Percentiles rank a stretch among this genome's conserved stretches.
phyloP scores from a whole-genome alignment of 2,888 invertebrate genomes.

The Thalpophila matura region DNA sequence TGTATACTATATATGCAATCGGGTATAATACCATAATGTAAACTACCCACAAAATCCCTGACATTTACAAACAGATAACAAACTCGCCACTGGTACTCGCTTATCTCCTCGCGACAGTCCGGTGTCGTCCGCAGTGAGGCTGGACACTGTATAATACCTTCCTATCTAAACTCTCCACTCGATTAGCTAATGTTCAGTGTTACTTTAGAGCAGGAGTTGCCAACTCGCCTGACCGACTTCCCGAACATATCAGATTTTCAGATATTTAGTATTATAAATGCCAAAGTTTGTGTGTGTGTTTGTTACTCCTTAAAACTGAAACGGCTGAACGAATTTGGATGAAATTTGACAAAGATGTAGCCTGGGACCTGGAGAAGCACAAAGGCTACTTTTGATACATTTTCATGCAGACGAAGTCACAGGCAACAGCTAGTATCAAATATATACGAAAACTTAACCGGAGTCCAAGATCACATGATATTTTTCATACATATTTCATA shows the following conservation, averaged over 20 bases:
- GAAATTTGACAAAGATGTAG: no score
- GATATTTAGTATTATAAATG: background rate
- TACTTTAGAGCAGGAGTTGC: conserved; percentile 6
- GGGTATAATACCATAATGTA: no score
- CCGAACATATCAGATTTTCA: background rate
- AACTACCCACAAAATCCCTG: background rate
- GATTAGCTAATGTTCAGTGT: conserved; percentile 23
- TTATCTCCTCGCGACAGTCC: conserved; percentile 2
- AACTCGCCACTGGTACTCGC: background rate
- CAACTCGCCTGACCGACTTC: conserved; percentile 14
- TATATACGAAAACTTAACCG: background rate
- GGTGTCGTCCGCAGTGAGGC: background rate
- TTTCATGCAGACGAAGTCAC: no score
- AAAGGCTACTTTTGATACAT: no score
- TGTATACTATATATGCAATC: no score
- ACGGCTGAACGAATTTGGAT: no score
- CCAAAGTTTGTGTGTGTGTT: no score
- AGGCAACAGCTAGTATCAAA: no score
- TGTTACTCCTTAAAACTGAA: no score
- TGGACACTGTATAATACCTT: conserved; percentile 5
- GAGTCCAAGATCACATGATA: background rate
- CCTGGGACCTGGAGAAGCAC: no score
- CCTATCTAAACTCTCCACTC: conserved; percentile 17
- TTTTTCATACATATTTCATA: conserved; percentile 8
- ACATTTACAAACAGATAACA: background rate